A percentile compares a stretch with the other conserved stretches of the same genome.
Evolutionary conservation across 2,113 vertebrate genomes (phyloP).

Genomic region (Struthidea cinerea): DNA sequence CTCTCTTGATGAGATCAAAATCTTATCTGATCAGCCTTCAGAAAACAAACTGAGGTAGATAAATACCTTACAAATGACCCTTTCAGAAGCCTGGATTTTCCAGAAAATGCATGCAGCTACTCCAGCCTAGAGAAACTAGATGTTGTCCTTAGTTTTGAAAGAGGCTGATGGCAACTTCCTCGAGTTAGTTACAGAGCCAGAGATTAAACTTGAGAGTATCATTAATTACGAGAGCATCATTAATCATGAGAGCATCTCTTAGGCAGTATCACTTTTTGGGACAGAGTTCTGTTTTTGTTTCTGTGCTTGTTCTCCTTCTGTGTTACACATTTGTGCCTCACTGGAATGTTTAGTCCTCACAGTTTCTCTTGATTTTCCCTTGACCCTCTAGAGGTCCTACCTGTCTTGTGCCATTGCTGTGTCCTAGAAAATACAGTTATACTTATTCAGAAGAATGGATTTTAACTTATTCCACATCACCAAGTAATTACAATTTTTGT

Average conservation of each 20-base stretch:
- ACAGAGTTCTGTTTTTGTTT: not conserved
- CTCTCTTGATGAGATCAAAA: not conserved
- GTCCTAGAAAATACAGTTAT: not conserved
- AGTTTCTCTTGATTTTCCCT: not conserved
- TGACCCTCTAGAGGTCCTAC: not conserved
- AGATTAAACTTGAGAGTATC: not conserved
- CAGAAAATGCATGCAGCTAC: not conserved
- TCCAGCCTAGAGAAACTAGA: not conserved
- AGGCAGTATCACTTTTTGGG: not conserved
- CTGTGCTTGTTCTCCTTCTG: not conserved
- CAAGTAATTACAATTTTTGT: not conserved
- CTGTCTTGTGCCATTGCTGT: not conserved
- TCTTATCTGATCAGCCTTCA: not conserved
- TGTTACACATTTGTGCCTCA: not conserved
- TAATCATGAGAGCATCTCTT: not conserved
- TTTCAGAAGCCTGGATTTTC: not conserved
- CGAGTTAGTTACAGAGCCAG: not conserved
- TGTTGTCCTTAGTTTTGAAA: not conserved
- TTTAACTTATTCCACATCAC: not conserved
- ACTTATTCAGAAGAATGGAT: not conserved
- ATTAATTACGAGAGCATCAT: not conserved
- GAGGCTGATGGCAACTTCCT: not conserved
- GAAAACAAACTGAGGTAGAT: not conserved
- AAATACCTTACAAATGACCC: not conserved
- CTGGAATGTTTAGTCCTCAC: not conserved